Base-by-base conservation (phyloP, 2,797 vertebrate species). In the Loris lydekkerianus region DNA sequence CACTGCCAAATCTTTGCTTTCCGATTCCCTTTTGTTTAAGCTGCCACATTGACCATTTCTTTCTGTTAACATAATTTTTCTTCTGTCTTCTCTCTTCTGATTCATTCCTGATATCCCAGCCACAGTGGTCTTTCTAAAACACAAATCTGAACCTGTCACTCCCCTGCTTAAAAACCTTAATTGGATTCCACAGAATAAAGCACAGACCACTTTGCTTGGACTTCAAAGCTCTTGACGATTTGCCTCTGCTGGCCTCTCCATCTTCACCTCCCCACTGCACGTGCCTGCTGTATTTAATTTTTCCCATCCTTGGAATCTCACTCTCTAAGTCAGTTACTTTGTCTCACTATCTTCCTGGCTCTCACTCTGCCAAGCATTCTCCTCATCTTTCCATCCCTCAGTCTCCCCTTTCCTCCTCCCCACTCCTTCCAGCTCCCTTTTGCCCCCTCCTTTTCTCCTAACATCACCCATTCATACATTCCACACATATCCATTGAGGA, bases 21-120 rank as follows among this genome's bases (percentile, higher is more conserved):
- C 85, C 37, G 21, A 53, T 29, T 85, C 49, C 31, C 20, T 78
- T 95, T 95, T 89, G 70, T 96, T 92, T 91, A 72, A 91, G 58
- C 93, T 93, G 97, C 91, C 86, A 94, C 94, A 70, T 0, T 93
- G 93, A 91, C 93, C 93, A 86, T 88, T 92, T 46, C 73, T 93
- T 94, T 95, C 93, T 67, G 89, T 73, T 96, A 84, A 86, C 93
- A 82, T 96, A 93, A 91, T 87, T 95, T 97, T 93, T 73, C 92
- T 93, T 73, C 88, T 92, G 86, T 82, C 91, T 89, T 53, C 80
- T 86, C 40, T 86, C 53, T 96, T 92, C 86, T 92, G 88, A 91
- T 91, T 96, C 89, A 89, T 89, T 91, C 83, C 72, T 95, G 61
- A 49, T 40, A 84, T 82, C 0, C 8, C 18, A 61, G 63, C 83